These are phyloP conservation scores for Helostoma temminkii DNA, from an alignment of 2,797 vertebrate genomes.

Conservation along the genomic window DNA sequence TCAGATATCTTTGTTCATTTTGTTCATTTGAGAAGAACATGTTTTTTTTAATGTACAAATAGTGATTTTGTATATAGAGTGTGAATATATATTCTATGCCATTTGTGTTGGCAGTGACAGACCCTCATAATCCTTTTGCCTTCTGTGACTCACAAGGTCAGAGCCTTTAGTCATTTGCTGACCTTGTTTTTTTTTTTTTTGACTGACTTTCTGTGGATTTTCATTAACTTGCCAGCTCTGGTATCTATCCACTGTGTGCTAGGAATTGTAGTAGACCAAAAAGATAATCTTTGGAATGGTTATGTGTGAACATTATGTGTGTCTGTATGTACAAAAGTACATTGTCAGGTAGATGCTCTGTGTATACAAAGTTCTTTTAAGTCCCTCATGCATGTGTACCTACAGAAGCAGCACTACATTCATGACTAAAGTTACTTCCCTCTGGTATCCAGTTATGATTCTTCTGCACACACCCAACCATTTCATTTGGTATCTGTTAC, in stretches of 20 bases:
- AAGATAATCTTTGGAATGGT: background rate
- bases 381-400: background rate
- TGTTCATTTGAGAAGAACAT: slow-evolving; percentile 6
- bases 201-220: slow-evolving; percentile 4
- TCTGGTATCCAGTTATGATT: slow-evolving; percentile 39
- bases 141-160: background rate
- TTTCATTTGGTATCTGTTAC: slow-evolving; percentile 59
- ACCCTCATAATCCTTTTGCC: background rate
- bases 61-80: too few relatives aligned
- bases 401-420: slow-evolving; percentile 1
- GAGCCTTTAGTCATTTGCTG: slow-evolving; percentile 2
- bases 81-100: background rate
- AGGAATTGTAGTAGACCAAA: background rate
- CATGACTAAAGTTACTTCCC: slow-evolving; percentile 5
- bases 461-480: slow-evolving; percentile 29
- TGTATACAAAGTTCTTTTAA: background rate
- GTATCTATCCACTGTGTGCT: background rate
- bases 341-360: background rate
- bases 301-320: too few relatives aligned
- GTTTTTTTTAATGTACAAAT: too few relatives aligned
- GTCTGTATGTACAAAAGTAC: background rate
- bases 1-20: too few relatives aligned
- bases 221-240: background rate
- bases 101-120: slow-evolving; percentile 1
- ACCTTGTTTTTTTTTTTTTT: background rate